Conservation (phyloP, 53 echinoderm and acorn worm species). For the Luidia sarsii region DNA sequence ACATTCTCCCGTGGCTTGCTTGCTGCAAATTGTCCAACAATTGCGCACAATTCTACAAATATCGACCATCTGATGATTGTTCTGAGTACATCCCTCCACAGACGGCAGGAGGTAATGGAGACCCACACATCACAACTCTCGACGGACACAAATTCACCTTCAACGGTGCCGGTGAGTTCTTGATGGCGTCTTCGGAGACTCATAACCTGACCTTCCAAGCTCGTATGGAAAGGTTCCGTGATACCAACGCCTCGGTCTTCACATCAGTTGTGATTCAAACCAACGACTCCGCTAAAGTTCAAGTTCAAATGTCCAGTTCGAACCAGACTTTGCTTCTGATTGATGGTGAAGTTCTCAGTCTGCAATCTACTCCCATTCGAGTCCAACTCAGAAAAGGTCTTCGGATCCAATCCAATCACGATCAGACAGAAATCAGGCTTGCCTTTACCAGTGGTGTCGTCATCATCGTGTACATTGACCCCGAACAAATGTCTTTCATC, state of each 20-base stretch:
- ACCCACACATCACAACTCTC: constrained; percentile 57
- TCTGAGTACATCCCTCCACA: constrained; percentile 42
- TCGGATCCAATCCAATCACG: constrained; percentile 1
- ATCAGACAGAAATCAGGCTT: constrained; percentile 32
- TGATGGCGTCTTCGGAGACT: constrained; percentile 24
- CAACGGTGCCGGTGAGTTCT: constrained; percentile 64
- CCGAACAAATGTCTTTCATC: constrained; percentile 64
- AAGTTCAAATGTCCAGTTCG: constrained; percentile 41
- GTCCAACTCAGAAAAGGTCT: constrained; percentile 7
- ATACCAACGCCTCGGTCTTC: constrained; percentile 23
- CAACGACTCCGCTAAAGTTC: constrained; percentile 42
- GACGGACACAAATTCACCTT: constrained; percentile 55
- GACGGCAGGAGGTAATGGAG: constrained; percentile 44
- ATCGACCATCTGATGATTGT: constrained; percentile 63
- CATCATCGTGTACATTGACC: constrained; percentile 6
- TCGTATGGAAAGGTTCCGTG: constrained; percentile 46
- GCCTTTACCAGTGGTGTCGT: not conserved
- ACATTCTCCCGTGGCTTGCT: constrained; percentile 60
- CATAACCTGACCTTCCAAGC: constrained; percentile 45
- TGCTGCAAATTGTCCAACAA: constrained; percentile 53
- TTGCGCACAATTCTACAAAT: constrained; percentile 47
- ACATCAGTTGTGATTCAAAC: constrained; percentile 33
- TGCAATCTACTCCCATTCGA: constrained; percentile 16
- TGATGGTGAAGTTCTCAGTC: constrained; percentile 14
- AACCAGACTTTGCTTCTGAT: constrained; percentile 37